These are phyloP conservation scores for Phalacrocorax carbo DNA, from an alignment of 2,113 vertebrate genomes.

Conservation along the genomic window DNA sequence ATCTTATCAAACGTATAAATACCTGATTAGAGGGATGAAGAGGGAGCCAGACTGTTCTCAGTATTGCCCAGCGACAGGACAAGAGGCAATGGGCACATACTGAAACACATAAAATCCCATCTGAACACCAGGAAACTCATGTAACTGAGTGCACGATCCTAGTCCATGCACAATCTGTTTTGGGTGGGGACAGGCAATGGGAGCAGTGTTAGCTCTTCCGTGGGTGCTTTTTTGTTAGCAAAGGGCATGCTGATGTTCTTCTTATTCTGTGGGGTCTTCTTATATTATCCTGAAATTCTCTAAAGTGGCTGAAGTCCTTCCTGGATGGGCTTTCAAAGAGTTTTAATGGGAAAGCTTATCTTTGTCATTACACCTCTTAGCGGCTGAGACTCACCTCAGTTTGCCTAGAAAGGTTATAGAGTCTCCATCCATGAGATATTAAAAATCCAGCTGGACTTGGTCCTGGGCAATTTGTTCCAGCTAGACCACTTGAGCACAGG, in stretches of 20 bases:
- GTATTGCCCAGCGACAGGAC: not conserved
- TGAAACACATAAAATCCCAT: not conserved
- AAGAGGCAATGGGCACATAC: not conserved
- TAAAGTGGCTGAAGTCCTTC: not conserved
- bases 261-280: not conserved
- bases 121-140: not conserved
- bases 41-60: not conserved
- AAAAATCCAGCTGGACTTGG: not conserved
- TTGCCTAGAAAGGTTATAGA: not conserved
- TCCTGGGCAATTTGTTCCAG: not conserved
- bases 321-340: not conserved
- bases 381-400: not conserved
- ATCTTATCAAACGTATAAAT: not conserved
- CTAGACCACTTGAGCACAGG: not conserved
- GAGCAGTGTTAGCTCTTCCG: not conserved
- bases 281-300: not conserved
- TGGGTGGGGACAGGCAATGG: rapidly evolving
- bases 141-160: not conserved
- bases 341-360: not conserved
- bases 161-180: not conserved
- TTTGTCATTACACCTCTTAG: not conserved
- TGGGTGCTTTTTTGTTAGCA: not conserved
- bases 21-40: not conserved
- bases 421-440: not conserved
- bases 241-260: not conserved